Conservation (phyloP, 2,797 vertebrate genomes). For the Neopelma chrysocephalum region DNA sequence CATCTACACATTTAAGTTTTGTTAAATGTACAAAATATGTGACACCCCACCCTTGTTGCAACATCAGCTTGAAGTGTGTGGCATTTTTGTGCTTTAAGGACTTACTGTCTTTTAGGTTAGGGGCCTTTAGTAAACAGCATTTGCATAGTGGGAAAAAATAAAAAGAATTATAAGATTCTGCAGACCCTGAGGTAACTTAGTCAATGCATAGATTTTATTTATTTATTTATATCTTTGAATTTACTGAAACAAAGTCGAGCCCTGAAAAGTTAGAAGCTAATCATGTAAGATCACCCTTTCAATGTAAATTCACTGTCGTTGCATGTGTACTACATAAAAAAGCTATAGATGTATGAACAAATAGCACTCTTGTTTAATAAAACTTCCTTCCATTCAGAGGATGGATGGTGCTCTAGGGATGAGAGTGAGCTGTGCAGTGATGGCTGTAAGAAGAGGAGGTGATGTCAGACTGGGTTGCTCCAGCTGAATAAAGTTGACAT, state of each 20-base stretch:
- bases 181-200: not conserved
- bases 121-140: not conserved
- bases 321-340: not conserved
- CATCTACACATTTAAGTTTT: constrained; percentile 21
- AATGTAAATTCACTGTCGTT: not conserved
- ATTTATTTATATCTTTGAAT: not conserved
- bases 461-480: not conserved
- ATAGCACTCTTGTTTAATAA: not conserved
- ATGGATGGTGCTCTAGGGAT: not conserved
- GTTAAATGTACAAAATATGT: constrained; percentile 31
- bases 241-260: not conserved
- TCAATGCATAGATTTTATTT: not conserved
- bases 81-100: not conserved
- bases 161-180: not conserved
- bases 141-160: not conserved
- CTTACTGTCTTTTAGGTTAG: not conserved
- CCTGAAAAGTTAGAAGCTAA: not conserved
- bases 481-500: not conserved
- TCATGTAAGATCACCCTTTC: not conserved
- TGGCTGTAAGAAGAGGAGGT: not conserved
- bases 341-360: not conserved
- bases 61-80: not conserved
- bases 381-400: not conserved
- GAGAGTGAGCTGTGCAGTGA: not conserved
- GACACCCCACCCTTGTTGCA: constrained; percentile 41